These are phyloP conservation scores for Paracentrotus lividus DNA, from an alignment of 53 echinoderm and acorn worm genomes.

Conservation along the genomic window DNA sequence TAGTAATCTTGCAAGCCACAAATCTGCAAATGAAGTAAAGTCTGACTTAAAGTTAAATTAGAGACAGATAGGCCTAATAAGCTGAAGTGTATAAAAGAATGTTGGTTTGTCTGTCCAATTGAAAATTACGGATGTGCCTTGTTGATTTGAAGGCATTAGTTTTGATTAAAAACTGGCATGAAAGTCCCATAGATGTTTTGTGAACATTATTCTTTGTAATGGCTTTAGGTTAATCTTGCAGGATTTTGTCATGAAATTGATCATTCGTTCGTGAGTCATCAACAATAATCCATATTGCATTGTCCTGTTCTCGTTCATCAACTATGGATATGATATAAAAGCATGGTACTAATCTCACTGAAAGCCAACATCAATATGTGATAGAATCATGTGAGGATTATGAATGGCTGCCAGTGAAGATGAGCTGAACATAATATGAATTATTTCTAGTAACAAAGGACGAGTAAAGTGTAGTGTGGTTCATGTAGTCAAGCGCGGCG, in stretches of 20 bases:
- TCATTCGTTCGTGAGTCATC: conserved; percentile 14
- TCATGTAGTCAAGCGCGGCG: conserved; percentile 29
- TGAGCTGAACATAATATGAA: background rate
- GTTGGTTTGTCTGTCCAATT: no score
- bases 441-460: background rate
- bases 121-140: no score
- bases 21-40: no score
- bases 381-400: conserved; percentile 28
- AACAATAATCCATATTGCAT: background rate
- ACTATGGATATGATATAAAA: background rate
- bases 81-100: no score
- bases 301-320: conserved; percentile 23
- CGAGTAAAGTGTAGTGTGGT: background rate
- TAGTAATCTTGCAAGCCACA: no score
- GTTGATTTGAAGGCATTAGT: no score
- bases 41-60: no score
- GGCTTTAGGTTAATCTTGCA: background rate
- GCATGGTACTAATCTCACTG: background rate
- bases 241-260: conserved; percentile 11
- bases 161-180: background rate
- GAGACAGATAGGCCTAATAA: no score
- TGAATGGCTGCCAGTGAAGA: background rate
- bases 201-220: no score
- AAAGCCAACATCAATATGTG: conserved; percentile 7
- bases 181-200: no score